Conservation (phyloP, 2,888 invertebrate species). For the Aphidius colemani region DNA sequence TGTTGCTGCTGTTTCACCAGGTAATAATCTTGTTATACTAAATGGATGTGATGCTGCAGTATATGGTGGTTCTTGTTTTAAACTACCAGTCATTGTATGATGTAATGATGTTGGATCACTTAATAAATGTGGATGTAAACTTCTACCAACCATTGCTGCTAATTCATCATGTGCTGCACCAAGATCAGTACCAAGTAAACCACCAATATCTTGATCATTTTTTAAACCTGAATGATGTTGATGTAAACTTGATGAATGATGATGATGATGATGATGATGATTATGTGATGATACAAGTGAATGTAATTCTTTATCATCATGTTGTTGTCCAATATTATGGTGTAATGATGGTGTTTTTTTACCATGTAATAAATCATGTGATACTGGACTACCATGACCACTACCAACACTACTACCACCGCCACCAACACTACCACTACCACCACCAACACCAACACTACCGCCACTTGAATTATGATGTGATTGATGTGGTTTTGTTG, state of each 20-base stretch:
- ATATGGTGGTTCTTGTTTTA: conserved; percentile 81
- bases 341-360: conserved; percentile 63
- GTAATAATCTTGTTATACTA: conserved; percentile 90
- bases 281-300: conserved; percentile 73
- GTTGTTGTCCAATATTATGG: conserved; percentile 54
- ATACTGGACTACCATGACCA: conserved; percentile 55
- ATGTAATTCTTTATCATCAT: conserved; percentile 66
- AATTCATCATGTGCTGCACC: conserved; percentile 64
- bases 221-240: conserved; percentile 46
- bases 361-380: conserved; percentile 56
- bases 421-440: conserved; percentile 53
- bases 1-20: conserved; percentile 76
- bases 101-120: conserved; percentile 62
- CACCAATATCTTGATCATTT: conserved; percentile 52
- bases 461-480: conserved; percentile 59
- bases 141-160: conserved; percentile 70
- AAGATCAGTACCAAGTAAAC: conserved; percentile 52
- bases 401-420: conserved; percentile 41
- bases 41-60: conserved; percentile 89
- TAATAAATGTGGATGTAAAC: conserved; percentile 64
- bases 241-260: conserved; percentile 55
- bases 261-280: conserved; percentile 54
- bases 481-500: conserved; percentile 69
- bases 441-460: conserved; percentile 53
- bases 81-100: conserved; percentile 67